Base-by-base conservation (phyloP, 2,113 vertebrate species). In the Gopherus flavomarginatus region DNA sequence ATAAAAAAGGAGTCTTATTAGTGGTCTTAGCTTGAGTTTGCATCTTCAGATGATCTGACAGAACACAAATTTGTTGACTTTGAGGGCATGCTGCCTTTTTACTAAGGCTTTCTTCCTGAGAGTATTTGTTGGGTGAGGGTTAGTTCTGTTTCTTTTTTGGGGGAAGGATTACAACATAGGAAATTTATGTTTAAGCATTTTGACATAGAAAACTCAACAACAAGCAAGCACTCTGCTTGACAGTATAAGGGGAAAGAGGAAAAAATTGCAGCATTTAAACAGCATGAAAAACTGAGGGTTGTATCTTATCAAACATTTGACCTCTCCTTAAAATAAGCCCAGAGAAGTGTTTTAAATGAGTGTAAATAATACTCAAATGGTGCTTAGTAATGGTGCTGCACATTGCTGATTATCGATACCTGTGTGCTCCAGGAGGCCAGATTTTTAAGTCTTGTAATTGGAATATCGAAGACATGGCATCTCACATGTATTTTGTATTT, bases 151-250 rank as follows among this genome's bases (percentile, higher is more conserved):
- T 12, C 4, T 31, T 62, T 62, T 62, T 31, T 1, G 5, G 27
- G 27, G 59, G 59, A 31, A 62, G 59, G 59, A 31, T 94, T 90
- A 84, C 49, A 92, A 27, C 19, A 88, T 59, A 69, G 42, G 59
- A 88, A 54, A 97, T 59, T 90, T 80, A 31, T 75, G n/a, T 19
- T n/a, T 75, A 75, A 75, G 21, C 8, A 96, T 97, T 96, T 82
- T 2, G 0, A 44, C 35, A 77, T 78, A 44, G 11, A 62, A 85
- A 81, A 8, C 1, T 47, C n/a, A 72, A 50, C 42, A 89, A 92
- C 79, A 12, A 92, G 50, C 69, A 94, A 81, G 90, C 49, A 27
- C 21, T 16, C 78, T 83, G 87, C 56, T 57, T 89, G 38, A 56
- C 5, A 13, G n/a, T 31, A 59, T 35, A 56, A 44, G 50, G 52